These are phyloP conservation scores for Hypothenemus hampei DNA, from an alignment of 1,140 invertebrate genomes.

Conservation along the genomic window DNA sequence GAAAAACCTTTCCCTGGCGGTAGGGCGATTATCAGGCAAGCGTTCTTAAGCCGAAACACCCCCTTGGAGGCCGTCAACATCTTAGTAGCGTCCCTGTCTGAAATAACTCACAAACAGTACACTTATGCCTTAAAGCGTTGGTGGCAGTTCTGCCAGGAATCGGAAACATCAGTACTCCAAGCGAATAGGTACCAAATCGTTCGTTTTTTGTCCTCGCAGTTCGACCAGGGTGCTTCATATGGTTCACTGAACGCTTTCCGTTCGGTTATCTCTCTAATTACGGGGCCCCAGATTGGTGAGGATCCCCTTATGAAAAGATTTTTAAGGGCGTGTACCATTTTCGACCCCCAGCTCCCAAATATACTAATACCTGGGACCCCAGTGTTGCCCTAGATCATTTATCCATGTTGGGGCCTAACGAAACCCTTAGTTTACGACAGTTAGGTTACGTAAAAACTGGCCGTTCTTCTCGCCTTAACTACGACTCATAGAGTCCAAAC, in stretches of 20 bases:
- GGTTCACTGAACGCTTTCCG: conserved; percentile 7
- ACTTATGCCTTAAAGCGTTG: conserved; percentile 9
- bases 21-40: conserved; percentile 29
- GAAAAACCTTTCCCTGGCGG: conserved; percentile 22
- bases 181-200: background rate
- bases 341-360: conserved; percentile 4
- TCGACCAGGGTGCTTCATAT: conserved; percentile 15
- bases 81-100: conserved; percentile 4
- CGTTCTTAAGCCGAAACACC: background rate
- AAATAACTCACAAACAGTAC: conserved; percentile 12
- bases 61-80: conserved; percentile 6
- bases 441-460: conserved; percentile 9
- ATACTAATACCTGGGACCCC: conserved; percentile 14
- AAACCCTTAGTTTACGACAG: background rate
- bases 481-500: conserved; percentile 15
- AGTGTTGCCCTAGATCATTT: conserved; percentile 2
- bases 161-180: background rate
- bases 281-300: background rate
- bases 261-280: conserved; percentile 2
- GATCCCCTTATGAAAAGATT: conserved; percentile 18
- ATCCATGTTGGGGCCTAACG: background rate
- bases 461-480: conserved; percentile 1
- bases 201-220: conserved; percentile 10
- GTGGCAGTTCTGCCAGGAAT: conserved; percentile 11
- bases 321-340: conserved; percentile 2